Base-by-base conservation (phyloP, 2,113 vertebrate genomes). In the Bathybates hornii region DNA sequence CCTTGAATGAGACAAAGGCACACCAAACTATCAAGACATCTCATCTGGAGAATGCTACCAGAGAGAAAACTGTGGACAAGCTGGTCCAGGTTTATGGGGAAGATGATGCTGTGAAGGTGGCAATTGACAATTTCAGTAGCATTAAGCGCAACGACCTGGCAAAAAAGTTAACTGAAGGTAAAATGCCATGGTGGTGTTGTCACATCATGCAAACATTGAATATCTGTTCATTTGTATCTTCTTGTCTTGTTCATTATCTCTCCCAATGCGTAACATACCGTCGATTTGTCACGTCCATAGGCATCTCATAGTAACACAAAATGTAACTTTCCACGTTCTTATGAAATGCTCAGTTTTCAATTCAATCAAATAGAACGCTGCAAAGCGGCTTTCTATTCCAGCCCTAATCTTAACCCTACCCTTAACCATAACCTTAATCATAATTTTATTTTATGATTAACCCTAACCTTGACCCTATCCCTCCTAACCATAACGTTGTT, bases 41-140 rank as follows among this genome's bases (percentile, higher is more conserved):
- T 45, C 4, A 76, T 45, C 68, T 76, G 68, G 68, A 76, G 6
- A 76, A 76, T 16, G 41, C 68, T 76, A 76, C 21, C 14, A 48
- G 41, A 76, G 68, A 76, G 24, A 45, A 48, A 48, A 76, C 68
- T 76, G 68, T 1, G 41, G 41, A 76, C 68, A 29, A 76, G 14
- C 13, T 76, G 24, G 41, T 76, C 5, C 41, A 76, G 68, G 24
- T 76, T 76, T 76, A 76, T 76, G 41, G 41, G 41, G 6, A 48
- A 48, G 24, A 76, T 48, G 24, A 27, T 17, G 68, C 68, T 29
- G 14, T 76, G 0, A 3, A 76, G 8, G n/a, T 76, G 0, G 0
- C 68, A 76, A 2, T 48, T 5, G 14, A 48, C 41, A 48, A 2
- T 48, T 48, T 76, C 68, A 48, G 21, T 27, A 48, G 21, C 2